Percentiles rank a stretch among this genome's conserved stretches.
These are phyloP conservation scores for Antheraea assamensis DNA, from an alignment of 2,888 invertebrate species.

Conservation along the genomic window DNA sequence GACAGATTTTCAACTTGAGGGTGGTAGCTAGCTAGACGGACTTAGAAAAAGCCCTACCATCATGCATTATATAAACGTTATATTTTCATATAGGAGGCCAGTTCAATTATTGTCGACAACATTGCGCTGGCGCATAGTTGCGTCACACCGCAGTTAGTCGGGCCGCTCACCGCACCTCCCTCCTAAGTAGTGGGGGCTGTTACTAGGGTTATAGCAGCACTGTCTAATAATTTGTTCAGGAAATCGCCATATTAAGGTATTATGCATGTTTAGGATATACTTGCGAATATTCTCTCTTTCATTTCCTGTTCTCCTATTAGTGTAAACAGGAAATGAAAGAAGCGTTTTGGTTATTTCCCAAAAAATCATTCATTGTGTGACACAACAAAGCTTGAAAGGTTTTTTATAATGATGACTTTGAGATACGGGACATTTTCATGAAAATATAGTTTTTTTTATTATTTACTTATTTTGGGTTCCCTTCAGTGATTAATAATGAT, in stretches of 20 bases:
- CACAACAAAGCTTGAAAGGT: too few relatives aligned
- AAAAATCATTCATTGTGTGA: background rate
- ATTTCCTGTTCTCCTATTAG: conserved; percentile 15
- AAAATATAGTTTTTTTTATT: too few relatives aligned
- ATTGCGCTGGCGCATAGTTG: conserved; percentile 46
- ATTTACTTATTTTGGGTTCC: too few relatives aligned
- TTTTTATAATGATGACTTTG: too few relatives aligned
- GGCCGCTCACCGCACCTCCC: conserved; percentile 71
- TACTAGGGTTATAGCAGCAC: conserved; percentile 52
- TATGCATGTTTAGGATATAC: conserved; percentile 5
- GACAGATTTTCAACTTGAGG: too few relatives aligned
- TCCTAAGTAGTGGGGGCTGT: conserved; percentile 41
- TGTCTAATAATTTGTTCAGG: conserved; percentile 29
- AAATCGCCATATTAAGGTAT: conserved; percentile 21
- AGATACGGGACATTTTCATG: too few relatives aligned
- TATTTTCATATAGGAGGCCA: background rate
- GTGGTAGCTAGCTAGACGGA: too few relatives aligned
- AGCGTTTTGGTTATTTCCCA: background rate
- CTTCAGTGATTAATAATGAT: too few relatives aligned
- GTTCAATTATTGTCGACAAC: background rate
- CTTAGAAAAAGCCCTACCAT: too few relatives aligned
- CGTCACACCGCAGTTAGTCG: conserved; percentile 55
- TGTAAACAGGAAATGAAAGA: background rate
- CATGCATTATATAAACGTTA: background rate
- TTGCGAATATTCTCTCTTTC: conserved; percentile 1